Percentiles rank a stretch among this genome's conserved stretches.
Evolutionary conservation across 2,797 vertebrate species (phyloP).

Genomic region (Rousettus madagascariensis): DNA sequence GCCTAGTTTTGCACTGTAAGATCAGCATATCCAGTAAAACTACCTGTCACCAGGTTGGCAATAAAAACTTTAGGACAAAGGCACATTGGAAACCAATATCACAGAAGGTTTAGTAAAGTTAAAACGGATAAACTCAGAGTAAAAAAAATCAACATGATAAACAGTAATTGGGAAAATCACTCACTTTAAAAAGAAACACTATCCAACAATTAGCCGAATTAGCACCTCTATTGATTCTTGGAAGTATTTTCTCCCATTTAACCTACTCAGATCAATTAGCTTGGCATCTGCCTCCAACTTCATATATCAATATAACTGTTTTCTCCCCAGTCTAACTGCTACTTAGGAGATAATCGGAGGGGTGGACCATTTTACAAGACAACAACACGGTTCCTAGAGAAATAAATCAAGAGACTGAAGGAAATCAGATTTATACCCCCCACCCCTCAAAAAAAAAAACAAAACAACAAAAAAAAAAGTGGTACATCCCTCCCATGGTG

Average conservation of each 20-base stretch:
- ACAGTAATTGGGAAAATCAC: slow-evolving; percentile 78
- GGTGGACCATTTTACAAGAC: slow-evolving; percentile 82
- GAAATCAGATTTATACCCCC: slow-evolving; percentile 82
- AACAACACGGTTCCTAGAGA: slow-evolving; percentile 80
- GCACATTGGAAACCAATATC: slow-evolving; percentile 42
- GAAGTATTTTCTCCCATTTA: slow-evolving; percentile 84
- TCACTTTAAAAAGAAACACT: slow-evolving; percentile 80
- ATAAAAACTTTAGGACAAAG: slow-evolving; percentile 34
- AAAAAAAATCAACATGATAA: slow-evolving; percentile 71
- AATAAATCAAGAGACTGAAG: slow-evolving; percentile 83
- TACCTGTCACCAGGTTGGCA: not conserved
- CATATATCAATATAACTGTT: slow-evolving; percentile 85
- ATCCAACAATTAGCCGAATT: slow-evolving; percentile 79
- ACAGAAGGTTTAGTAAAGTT: slow-evolving; percentile 49
- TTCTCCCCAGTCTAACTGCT: slow-evolving; percentile 82
- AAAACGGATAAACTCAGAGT: slow-evolving; percentile 69
- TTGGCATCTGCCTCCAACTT: slow-evolving; percentile 85
- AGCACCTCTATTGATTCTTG: slow-evolving; percentile 83
- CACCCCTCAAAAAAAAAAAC: slow-evolving; percentile 55
- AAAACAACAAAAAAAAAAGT: slow-evolving; percentile 55
- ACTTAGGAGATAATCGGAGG: slow-evolving; percentile 83
- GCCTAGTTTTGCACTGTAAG: not conserved
- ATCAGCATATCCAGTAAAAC: not conserved
- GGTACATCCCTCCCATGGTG: slow-evolving; percentile 80
- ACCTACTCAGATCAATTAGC: slow-evolving; percentile 83